Evolutionary conservation across 2,113 vertebrate species (phyloP).

Genomic region (Saccopteryx leptura): DNA sequence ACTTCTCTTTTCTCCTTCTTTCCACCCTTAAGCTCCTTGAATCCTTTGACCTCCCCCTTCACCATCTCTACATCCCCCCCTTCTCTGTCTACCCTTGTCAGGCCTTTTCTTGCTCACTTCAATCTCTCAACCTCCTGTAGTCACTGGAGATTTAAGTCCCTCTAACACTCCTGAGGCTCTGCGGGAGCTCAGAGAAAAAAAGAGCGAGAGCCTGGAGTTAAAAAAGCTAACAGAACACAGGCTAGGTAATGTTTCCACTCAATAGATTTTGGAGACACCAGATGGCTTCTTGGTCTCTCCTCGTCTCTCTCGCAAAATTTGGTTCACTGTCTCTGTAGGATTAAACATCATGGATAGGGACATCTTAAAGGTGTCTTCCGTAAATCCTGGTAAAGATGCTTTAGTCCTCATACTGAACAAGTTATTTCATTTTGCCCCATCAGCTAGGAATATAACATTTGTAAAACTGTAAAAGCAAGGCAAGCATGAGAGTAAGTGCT

Average conservation of each 20-base stretch:
- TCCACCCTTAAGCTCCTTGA: neutral
- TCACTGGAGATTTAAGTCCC: neutral
- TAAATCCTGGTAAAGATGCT: neutral
- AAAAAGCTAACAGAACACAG: neutral
- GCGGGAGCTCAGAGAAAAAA: neutral
- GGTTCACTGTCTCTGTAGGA: neutral
- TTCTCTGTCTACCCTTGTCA: too few species aligned
- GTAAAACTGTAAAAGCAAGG: neutral
- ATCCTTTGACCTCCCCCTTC: neutral
- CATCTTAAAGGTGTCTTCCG: neutral
- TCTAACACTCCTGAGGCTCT: too few species aligned
- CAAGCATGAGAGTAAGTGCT: neutral
- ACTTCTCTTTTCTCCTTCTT: neutral
- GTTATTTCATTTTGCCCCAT: neutral
- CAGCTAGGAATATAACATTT: neutral
- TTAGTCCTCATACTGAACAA: neutral
- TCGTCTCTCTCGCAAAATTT: neutral
- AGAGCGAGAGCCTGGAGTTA: too few species aligned
- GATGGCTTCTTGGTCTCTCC: neutral
- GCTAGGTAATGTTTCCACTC: neutral
- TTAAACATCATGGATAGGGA: neutral
- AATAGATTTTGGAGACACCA: neutral
- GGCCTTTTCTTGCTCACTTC: neutral
- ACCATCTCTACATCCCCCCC: too few species aligned
- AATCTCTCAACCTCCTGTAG: neutral